phyloP scores from a whole-genome alignment of 2,888 invertebrate species.

The Agrypnus murinus region DNA sequence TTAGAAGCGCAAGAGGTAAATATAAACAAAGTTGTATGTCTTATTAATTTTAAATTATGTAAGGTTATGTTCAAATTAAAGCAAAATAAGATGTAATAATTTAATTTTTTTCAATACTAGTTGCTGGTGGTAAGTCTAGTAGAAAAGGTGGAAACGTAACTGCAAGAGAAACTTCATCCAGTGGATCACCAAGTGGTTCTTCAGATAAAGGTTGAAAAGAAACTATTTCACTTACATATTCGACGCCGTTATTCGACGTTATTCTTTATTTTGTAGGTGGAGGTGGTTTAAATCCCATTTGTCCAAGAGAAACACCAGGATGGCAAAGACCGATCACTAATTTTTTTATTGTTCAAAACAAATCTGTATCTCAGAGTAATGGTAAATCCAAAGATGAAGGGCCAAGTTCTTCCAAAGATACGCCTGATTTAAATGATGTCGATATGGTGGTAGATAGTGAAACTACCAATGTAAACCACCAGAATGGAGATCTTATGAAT shows the following conservation, averaged over 20 bases:
- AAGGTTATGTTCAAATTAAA: conserved; percentile 12
- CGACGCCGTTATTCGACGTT: background rate
- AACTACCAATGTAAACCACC: too few relatives aligned
- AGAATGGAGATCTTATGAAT: conserved; percentile 1
- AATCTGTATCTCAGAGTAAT: background rate
- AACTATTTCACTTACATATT: background rate
- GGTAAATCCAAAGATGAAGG: background rate
- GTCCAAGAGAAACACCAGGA: conserved; percentile 74
- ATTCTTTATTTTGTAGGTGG: too few relatives aligned
- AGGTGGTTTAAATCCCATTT: conserved; percentile 73
- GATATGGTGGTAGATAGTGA: background rate
- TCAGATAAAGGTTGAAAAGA: conserved; percentile 28
- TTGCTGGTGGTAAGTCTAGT: conserved; percentile 60
- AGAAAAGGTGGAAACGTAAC: conserved; percentile 24
- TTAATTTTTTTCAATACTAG: too few relatives aligned
- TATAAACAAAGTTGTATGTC: background rate
- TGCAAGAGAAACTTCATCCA: background rate
- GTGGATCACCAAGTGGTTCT: conserved; percentile 14
- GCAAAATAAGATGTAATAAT: too few relatives aligned
- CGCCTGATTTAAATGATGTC: background rate
- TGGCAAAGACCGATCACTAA: conserved; percentile 76
- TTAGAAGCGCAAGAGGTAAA: conserved; percentile 50
- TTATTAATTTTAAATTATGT: background rate
- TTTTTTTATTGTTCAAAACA: conserved; percentile 67
- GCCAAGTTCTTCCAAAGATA: background rate